Conservation (phyloP, 2,888 invertebrate species). For the Cryptus armator region DNA sequence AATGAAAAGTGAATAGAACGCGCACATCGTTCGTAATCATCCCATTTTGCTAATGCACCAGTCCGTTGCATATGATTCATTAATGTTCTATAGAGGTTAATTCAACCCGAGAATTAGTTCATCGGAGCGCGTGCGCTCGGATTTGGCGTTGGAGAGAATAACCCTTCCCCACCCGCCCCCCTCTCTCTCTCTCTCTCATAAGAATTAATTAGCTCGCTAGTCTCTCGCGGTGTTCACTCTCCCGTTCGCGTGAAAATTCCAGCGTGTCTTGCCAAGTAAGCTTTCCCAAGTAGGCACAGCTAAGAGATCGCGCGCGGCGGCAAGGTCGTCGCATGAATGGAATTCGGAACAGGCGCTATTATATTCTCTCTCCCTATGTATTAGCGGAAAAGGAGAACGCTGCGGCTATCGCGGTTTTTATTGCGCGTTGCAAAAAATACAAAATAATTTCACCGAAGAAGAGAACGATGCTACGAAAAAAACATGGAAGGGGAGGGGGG, state of each 20-base stretch:
- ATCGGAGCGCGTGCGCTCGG: constrained; percentile 14
- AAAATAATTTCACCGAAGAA: constrained; percentile 37
- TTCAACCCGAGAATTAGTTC: constrained; percentile 55
- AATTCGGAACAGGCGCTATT: constrained; percentile 80
- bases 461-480: no score
- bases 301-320: constrained; percentile 45
- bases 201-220: constrained; percentile 61
- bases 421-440: constrained; percentile 50
- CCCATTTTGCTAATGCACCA: constrained; percentile 51
- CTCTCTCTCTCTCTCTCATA: not conserved
- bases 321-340: constrained; percentile 78
- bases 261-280: constrained; percentile 65
- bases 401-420: constrained; percentile 45
- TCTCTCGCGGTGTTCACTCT: constrained; percentile 56
- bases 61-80: constrained; percentile 44
- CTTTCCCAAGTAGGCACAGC: constrained; percentile 67
- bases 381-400: constrained; percentile 46
- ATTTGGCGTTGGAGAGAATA: constrained; percentile 9
- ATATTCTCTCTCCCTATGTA: constrained; percentile 49
- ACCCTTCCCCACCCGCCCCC: not conserved
- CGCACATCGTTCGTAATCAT: constrained; percentile 46
- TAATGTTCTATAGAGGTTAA: constrained; percentile 48
- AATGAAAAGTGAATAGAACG: constrained; percentile 31
- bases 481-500: not conserved
- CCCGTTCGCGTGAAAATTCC: constrained; percentile 66